Base-by-base conservation (phyloP, 2,888 invertebrate species). In the Lamproptera curius region DNA sequence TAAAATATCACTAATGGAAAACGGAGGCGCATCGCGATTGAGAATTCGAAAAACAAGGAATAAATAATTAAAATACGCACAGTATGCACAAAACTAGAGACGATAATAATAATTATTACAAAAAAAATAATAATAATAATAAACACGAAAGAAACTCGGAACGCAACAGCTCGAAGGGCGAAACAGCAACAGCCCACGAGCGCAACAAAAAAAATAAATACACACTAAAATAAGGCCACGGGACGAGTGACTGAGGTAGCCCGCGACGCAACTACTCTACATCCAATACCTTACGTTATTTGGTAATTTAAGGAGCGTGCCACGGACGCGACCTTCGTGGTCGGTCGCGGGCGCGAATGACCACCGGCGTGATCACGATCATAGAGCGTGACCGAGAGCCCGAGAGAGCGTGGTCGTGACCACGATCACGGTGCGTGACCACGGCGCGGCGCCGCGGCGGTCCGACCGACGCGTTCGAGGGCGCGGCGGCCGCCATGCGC, bases 1-100 rank as follows among this genome's bases (percentile, higher is more conserved):
- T n/a, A 77, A 81, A 87, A 88, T 88, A 88, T 88, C 88, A 88
- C 88, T 85, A 84, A 73, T 83, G 83, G 82, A 85, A 85, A 84
- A 84, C 81, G 76, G 81, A 76, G 75, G 82, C 78, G 79, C 78
- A 67, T 69, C 68, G 70, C 73, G 76, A 73, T 73, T 75, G 80
- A 81, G 75, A 80, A 76, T 81, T 79, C 69, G 67, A 76, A 55
- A 78, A 79, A n/a, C n/a, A n/a, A 73, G 73, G 70, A 83, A 84
- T 85, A 85, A 86, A 83, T 84, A 82, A 80, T 80, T 73, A 57
- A 73, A 78, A 82, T 78, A 78, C 75, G 66, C 44, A 52, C 65
- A 73, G 76, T 76, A 76, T 68, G 71, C 56, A 73, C 76, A 69
- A 80, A 80, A 81, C 73, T 70, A 79, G 66, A 70, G 74, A 66